Base-by-base conservation (phyloP, 1,140 invertebrate species). In the Trichomalopsis sarcophagae region DNA sequence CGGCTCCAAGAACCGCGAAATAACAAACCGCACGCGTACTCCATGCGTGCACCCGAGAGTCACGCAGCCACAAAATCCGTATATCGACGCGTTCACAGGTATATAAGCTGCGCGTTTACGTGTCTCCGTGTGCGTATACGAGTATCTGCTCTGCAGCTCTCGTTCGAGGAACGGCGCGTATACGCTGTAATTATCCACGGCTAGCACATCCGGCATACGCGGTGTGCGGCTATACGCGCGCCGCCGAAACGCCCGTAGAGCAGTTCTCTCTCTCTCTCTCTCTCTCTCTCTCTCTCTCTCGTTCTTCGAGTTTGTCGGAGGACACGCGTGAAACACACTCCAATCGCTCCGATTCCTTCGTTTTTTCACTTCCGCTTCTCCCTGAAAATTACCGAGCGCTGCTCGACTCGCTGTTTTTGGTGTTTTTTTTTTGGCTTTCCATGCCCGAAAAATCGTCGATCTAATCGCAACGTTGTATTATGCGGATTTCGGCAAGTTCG, bases 141-240 rank as follows among this genome's bases (percentile, higher is more conserved):
- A 30, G 69, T 71, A n/a, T 71, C 3, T 33, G 27, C 69, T 17
- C 47, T 23, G 47, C 75, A 3, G 11, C 75, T 50, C 55, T 33
- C 23, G 30, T 83, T 83, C 82, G 75, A 21, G 40, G 82, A 83
- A 83, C 23, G 2, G 7, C 74, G 23, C 7, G 40, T 10, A 44
- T 69, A 77, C 55, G 27, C n/a, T 83, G 71, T 83, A 69, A 83
- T 83, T 83, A 83, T 83, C 82, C 74, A 50, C 30, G 40, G 75
- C 74, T 78, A 82, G 73, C 44, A 76, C 73, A 82, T 82, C 81
- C 81, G 81, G 81, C 75, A 76, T 44, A 66, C 13, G 36, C n/a
- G 23, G 78, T n/a, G 36, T 33, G 9, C 11, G n/a, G 66, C 21
- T 14, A 17, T 30, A 33, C 1, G 17, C 21, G 23, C 21, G 36